Evolutionary conservation across 2,113 vertebrate species (phyloP).

Genomic region (Oophaga pumilio): DNA sequence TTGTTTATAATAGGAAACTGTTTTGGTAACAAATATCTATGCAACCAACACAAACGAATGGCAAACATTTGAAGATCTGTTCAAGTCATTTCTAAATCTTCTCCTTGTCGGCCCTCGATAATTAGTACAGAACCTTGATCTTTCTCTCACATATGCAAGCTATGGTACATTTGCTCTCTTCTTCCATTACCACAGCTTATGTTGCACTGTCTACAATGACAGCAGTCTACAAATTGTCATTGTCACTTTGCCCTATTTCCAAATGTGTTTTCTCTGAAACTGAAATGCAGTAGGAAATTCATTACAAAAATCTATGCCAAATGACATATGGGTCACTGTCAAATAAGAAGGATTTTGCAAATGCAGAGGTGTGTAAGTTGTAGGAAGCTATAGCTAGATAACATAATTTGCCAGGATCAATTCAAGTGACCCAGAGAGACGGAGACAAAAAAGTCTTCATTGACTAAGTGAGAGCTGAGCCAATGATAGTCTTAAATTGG

Average conservation of each 20-base stretch:
- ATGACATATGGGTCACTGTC: slow-evolving; percentile 49
- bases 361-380: slow-evolving; percentile 46
- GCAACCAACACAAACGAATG: not conserved
- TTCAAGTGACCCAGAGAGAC: slow-evolving; percentile 46
- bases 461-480: slow-evolving; percentile 38
- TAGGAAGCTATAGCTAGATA: slow-evolving; percentile 27
- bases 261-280: slow-evolving; percentile 53
- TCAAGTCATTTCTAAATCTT: not conserved
- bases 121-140: not conserved
- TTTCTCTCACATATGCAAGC: not conserved
- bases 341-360: slow-evolving; percentile 47
- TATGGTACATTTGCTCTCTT: not conserved
- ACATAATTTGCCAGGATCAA: slow-evolving; percentile 49
- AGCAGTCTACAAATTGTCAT: slow-evolving; percentile 42
- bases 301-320: slow-evolving; percentile 48
- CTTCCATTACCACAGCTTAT: slow-evolving; percentile 19
- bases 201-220: slow-evolving; percentile 16
- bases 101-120: not conserved
- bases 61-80: not conserved
- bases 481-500: slow-evolving; percentile 14
- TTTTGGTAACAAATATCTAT: not conserved
- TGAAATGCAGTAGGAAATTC: slow-evolving; percentile 47
- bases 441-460: slow-evolving; percentile 29
- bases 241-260: slow-evolving; percentile 51
- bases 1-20: no score